These are phyloP conservation scores for Ranitomeya variabilis DNA, from an alignment of 2,113 vertebrate species.

Conservation along the genomic window DNA sequence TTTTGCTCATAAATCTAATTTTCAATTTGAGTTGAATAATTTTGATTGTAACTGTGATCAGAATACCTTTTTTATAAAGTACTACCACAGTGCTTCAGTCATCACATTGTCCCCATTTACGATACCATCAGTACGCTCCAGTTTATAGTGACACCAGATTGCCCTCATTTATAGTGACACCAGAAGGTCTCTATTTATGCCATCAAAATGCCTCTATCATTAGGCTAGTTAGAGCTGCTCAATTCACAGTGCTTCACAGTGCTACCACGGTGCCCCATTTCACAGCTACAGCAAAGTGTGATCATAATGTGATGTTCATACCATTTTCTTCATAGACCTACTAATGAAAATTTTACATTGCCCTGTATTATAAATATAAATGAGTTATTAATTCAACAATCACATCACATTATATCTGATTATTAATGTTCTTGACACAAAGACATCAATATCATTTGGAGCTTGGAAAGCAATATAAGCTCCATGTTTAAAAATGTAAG, in stretches of 20 bases:
- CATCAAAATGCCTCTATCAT: neutral
- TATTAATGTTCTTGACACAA: neutral
- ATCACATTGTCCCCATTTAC: too few species aligned
- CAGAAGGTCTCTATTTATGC: too few species aligned
- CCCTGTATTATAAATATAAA: neutral
- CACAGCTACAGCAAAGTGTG: too few species aligned
- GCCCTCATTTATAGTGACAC: too few species aligned
- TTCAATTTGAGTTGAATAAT: too few species aligned
- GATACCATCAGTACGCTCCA: too few species aligned
- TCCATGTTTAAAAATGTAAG: constrained; percentile 31
- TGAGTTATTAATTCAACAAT: neutral
- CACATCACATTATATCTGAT: neutral
- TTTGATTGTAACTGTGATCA: too few species aligned
- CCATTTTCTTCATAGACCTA: neutral
- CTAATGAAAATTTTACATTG: neutral
- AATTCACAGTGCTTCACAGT: neutral
- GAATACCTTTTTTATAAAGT: too few species aligned
- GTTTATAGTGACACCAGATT: too few species aligned
- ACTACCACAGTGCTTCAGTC: too few species aligned
- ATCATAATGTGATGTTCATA: neutral
- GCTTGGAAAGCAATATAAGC: constrained; percentile 6
- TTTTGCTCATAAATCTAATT: too few species aligned
- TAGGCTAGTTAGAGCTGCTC: neutral
- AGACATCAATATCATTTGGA: neutral
- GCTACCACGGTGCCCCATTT: neutral